Percentiles rank a stretch among this genome's conserved stretches.
phyloP scores from a whole-genome alignment of 2,113 vertebrate genomes.

The Brachionichthys hirsutus region DNA sequence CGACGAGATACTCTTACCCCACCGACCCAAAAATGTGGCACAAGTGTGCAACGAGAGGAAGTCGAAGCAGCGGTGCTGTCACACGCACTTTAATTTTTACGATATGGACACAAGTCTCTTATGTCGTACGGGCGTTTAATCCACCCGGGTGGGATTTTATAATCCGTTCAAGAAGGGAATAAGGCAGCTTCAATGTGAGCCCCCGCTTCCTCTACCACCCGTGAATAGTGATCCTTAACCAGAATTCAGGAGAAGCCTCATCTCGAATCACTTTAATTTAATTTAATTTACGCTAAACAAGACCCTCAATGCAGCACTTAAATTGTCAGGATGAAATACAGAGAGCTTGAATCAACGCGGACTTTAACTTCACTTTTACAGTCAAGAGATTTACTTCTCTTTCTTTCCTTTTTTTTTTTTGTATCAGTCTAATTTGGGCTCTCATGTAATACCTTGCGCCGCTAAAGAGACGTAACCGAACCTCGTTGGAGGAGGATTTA shows the following conservation, averaged over 20 bases:
- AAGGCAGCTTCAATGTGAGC: slow-evolving; percentile 39
- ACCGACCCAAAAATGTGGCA: slow-evolving; percentile 49
- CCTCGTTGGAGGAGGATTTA: slow-evolving; percentile 58
- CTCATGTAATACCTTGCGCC: slow-evolving; percentile 48
- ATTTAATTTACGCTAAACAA: slow-evolving; percentile 45
- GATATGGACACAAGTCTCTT: slow-evolving; percentile 56
- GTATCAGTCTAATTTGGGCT: slow-evolving; percentile 47
- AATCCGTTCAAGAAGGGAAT: slow-evolving; percentile 51
- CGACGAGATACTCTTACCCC: slow-evolving; percentile 58
- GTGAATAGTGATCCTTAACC: slow-evolving; percentile 50
- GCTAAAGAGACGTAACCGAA: slow-evolving; percentile 60
- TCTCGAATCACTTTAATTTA: slow-evolving; percentile 36
- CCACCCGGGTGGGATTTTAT: slow-evolving; percentile 47
- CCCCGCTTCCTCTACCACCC: slow-evolving; percentile 18
- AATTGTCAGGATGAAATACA: slow-evolving; percentile 51
- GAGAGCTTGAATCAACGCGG: slow-evolving; percentile 53
- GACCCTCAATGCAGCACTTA: slow-evolving; percentile 22
- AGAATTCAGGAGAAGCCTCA: slow-evolving; percentile 30
- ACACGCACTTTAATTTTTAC: slow-evolving; percentile 68
- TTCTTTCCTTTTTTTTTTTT: slow-evolving; percentile 30
- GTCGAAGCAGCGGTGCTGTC: slow-evolving; percentile 50
- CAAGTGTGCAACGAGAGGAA: slow-evolving; percentile 53
- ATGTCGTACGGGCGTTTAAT: slow-evolving; percentile 48
- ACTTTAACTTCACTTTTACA: slow-evolving; percentile 22
- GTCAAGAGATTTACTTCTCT: slow-evolving; percentile 27